Percentiles rank a stretch among this genome's conserved stretches.
Evolutionary conservation across 2,888 invertebrate species (phyloP).

Genomic region (Metalampra italica): DNA sequence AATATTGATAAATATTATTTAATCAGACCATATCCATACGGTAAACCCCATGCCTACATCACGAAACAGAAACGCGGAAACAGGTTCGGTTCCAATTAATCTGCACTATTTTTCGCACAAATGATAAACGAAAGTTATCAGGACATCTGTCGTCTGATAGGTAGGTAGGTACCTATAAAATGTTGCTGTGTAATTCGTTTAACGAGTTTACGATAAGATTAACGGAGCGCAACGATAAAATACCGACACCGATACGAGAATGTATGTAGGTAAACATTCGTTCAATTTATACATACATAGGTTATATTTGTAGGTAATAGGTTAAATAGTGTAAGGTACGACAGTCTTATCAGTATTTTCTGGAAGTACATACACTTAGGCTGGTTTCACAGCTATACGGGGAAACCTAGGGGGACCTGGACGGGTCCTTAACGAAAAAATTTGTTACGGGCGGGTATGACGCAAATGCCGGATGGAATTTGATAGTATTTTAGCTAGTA

Average conservation of each 20-base stretch:
- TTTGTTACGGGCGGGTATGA: too few relatives aligned
- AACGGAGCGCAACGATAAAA: slow-evolving; percentile 26
- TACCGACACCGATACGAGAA: background rate
- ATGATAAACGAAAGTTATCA: slow-evolving; percentile 16
- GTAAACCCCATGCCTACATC: background rate
- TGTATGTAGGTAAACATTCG: slow-evolving; percentile 10
- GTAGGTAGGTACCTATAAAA: too few relatives aligned
- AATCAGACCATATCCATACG: background rate
- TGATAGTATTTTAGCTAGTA: too few relatives aligned
- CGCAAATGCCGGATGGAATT: too few relatives aligned
- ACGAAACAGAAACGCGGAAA: background rate
- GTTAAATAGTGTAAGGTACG: too few relatives aligned
- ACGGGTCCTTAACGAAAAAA: too few relatives aligned
- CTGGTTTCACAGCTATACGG: too few relatives aligned
- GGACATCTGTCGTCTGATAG: slow-evolving; percentile 9
- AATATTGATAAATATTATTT: too few relatives aligned
- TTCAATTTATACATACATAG: background rate
- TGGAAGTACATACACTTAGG: too few relatives aligned
- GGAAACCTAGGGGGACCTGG: too few relatives aligned
- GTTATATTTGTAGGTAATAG: too few relatives aligned
- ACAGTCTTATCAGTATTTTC: too few relatives aligned
- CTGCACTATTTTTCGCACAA: background rate
- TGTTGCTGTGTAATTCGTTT: slow-evolving; percentile 21
- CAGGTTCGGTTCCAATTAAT: background rate
- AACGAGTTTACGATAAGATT: slow-evolving; percentile 42